These are phyloP conservation scores for Drosophila greeni DNA, from an alignment of 2,888 invertebrate genomes.

Conservation along the genomic window DNA sequence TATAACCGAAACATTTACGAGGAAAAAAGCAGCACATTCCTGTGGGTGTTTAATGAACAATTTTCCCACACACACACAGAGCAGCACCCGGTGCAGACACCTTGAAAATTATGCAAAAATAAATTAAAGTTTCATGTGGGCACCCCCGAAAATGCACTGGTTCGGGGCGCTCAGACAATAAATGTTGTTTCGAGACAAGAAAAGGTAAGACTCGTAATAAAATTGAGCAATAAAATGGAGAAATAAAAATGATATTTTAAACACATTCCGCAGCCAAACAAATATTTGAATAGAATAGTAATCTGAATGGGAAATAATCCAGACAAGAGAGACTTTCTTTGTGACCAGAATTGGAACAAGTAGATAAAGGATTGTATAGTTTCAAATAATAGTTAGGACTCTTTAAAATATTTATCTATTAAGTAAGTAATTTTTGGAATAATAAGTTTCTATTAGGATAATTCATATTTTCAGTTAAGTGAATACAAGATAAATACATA, in stretches of 20 bases:
- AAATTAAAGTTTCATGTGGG: constrained; percentile 53
- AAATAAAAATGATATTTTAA: constrained; percentile 38
- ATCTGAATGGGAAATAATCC: constrained; percentile 20
- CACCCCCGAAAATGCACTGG: constrained; percentile 14
- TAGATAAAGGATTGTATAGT: not conserved
- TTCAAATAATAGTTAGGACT: not conserved
- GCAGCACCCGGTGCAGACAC: constrained; percentile 34
- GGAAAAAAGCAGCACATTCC: constrained; percentile 18
- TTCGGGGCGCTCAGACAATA: not conserved
- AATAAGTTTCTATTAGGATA: not conserved
- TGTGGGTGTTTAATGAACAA: constrained; percentile 30
- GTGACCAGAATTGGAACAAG: not conserved
- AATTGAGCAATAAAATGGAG: constrained; percentile 10
- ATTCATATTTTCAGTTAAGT: not conserved
- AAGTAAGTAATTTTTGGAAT: not conserved
- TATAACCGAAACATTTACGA: constrained; percentile 22
- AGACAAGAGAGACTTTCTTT: not conserved
- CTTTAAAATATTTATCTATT: not conserved
- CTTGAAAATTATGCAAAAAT: constrained; percentile 45
- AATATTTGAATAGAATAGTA: constrained; percentile 23
- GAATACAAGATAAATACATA: not conserved
- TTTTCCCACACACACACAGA: constrained; percentile 5
- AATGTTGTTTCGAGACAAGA: not conserved
- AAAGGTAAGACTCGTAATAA: constrained; percentile 1
- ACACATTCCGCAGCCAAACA: constrained; percentile 45